Percentiles rank a stretch among this genome's conserved stretches.
These are phyloP conservation scores for Helobdella robusta DNA, from an alignment of 2,888 invertebrate species.

Conservation along the genomic window DNA sequence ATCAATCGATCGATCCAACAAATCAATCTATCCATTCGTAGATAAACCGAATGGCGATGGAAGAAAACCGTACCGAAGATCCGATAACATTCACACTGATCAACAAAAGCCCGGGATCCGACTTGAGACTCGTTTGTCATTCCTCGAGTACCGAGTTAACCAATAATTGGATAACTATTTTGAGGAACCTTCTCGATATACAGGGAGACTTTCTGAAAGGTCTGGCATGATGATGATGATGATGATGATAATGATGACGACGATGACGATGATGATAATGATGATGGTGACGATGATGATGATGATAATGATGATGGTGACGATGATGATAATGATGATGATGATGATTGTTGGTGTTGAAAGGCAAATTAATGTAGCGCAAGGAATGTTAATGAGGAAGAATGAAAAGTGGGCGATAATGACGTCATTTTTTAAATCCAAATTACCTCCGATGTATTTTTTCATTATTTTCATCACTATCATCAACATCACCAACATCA, in stretches of 20 bases:
- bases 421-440: neutral
- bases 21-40: too few relatives aligned
- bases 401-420: too few relatives aligned
- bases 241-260: constrained; percentile 5
- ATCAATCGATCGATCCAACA: too few relatives aligned
- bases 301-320: constrained; percentile 14
- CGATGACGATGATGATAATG: constrained; percentile 15
- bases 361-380: too few relatives aligned
- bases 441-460: neutral
- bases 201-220: constrained; percentile 69
- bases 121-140: constrained; percentile 69
- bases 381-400: too few relatives aligned
- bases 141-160: constrained; percentile 64
- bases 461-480: neutral
- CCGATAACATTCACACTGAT: constrained; percentile 64
- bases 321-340: constrained; percentile 18
- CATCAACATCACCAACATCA: neutral
- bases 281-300: constrained; percentile 19
- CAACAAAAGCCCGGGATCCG: constrained; percentile 60
- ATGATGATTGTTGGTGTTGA: constrained; percentile 12
- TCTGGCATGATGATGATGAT: constrained; percentile 12
- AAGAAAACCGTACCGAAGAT: constrained; percentile 57
- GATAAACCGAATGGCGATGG: constrained; percentile 89
- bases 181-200: constrained; percentile 76
- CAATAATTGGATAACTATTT: constrained; percentile 72